Base-by-base conservation (phyloP, 2,888 invertebrate genomes). In the Agrotis exclamationis region DNA sequence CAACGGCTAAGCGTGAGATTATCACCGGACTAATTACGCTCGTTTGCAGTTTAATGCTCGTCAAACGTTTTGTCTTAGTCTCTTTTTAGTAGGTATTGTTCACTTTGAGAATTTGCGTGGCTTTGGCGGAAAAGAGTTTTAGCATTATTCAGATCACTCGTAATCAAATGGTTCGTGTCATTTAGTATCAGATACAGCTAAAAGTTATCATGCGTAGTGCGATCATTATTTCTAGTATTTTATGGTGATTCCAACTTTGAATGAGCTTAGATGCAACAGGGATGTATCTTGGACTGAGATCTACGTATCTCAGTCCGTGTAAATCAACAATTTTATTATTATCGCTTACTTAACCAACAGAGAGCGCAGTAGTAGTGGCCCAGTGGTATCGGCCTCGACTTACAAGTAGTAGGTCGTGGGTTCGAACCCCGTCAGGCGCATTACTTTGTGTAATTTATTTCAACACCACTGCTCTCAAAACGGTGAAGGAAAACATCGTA, bases 41-140 rank as follows among this genome's bases (percentile, higher is more conserved):
- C 83, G 84, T 88, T 88, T 85, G 84, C 68, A 62, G 78, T 83
- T 76, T 82, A 85, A 85, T 79, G 83, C 72, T 65, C 66, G 60
- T 64, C 24, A 39, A 68, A 44, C n/a, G 65, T 76, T 79, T 82
- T 77, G 65, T 80, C 70, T 74, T 69, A 51, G 48, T 62, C 33
- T 70, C 59, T 69, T 76, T 76, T 72, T 74, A 74, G 70, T 72
- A 54, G 20, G 51, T 71, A 85, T 76, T 81, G 78, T 81, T 72
- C 16, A 44, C 39, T 57, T 57, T 62, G 18, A 60, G 54, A 62
- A 63, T 70, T 63, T 51, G 22, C 24, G 39, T 47, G 39, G 20
- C 24, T 48, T 76, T 44, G 57, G 47, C 47, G n/a, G 69, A 39
- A 4, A 22, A 22, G 16, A 28, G 5, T 14, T 18, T 63, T 47